Evolutionary conservation across 2,797 vertebrate genomes (phyloP).

Genomic region (Lutjanus argentimaculatus): DNA sequence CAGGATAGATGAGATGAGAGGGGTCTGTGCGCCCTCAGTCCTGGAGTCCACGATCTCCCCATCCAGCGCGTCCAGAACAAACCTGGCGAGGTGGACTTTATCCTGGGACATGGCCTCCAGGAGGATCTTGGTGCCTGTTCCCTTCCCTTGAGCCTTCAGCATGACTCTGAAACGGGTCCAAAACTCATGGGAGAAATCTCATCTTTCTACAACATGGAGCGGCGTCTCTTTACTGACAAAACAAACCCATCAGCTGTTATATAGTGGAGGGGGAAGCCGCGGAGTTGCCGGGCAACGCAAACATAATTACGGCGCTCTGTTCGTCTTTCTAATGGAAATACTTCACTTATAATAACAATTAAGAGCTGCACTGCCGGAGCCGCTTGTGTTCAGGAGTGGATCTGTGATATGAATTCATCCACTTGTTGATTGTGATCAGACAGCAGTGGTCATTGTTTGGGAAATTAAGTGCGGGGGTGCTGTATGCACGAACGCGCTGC

Average conservation of each 20-base stretch:
- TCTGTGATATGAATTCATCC: conserved; percentile 51
- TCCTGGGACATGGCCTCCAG: conserved; percentile 85
- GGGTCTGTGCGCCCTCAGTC: conserved; percentile 77
- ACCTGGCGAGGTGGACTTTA: conserved; percentile 83
- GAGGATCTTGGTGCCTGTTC: conserved; percentile 78
- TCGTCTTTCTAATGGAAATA: conserved; percentile 78
- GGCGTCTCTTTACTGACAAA: conserved; percentile 43
- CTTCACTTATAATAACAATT: conserved; percentile 71
- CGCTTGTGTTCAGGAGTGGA: conserved; percentile 44
- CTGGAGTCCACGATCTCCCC: conserved; percentile 80
- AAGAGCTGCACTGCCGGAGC: conserved; percentile 54
- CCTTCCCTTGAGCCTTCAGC: conserved; percentile 69
- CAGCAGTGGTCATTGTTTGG: conserved; percentile 42
- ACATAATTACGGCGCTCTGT: conserved; percentile 72
- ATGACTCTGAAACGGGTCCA: conserved; percentile 47
- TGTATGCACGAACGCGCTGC: not conserved
- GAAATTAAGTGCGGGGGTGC: conserved; percentile 11
- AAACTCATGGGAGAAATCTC: not conserved
- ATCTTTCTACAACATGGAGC: conserved; percentile 16
- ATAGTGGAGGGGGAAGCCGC: conserved; percentile 43
- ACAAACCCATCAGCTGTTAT: conserved; percentile 60
- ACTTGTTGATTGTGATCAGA: conserved; percentile 67
- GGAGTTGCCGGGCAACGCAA: conserved; percentile 78
- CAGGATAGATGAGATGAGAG: conserved; percentile 80
- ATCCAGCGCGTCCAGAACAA: conserved; percentile 84